A percentile compares a stretch with the other conserved stretches of the same genome.
phyloP scores from a whole-genome alignment of 2,888 invertebrate species.

The Archips crataeganus region DNA sequence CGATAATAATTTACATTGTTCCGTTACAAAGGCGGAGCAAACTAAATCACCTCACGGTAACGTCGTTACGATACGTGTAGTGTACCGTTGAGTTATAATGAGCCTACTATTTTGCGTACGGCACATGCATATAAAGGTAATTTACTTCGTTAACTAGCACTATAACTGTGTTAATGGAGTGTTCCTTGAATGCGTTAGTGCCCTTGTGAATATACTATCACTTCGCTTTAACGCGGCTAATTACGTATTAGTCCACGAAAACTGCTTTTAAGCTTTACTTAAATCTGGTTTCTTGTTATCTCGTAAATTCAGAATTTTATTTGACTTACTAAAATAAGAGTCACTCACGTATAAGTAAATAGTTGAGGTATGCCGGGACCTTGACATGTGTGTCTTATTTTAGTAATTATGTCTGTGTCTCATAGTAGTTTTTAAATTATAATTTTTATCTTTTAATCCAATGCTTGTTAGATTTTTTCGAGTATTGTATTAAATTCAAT shows the following conservation, averaged over 20 bases:
- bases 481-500: not conserved
- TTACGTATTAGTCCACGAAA: constrained; percentile 7
- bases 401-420: no score
- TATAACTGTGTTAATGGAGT: constrained; percentile 51
- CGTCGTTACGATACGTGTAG: constrained; percentile 54
- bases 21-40: constrained; percentile 36
- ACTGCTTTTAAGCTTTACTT: not conserved
- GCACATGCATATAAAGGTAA: constrained; percentile 61
- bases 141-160: constrained; percentile 57
- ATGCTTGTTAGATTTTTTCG: not conserved
- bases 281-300: not conserved
- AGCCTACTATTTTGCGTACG: constrained; percentile 58
- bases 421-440: no score
- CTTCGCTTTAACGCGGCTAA: not conserved
- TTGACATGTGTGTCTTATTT: no score
- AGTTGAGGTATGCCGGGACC: no score
- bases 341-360: no score
- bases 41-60: constrained; percentile 50
- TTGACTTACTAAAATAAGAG: not conserved
- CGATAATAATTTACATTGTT: constrained; percentile 40
- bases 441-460: not conserved
- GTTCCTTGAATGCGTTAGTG: constrained; percentile 50
- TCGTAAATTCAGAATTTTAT: not conserved
- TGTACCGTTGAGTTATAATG: constrained; percentile 53
- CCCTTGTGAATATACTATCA: constrained; percentile 41